Evolutionary conservation across 2,888 invertebrate species (phyloP).

Genomic region (Conus canariensis): DNA sequence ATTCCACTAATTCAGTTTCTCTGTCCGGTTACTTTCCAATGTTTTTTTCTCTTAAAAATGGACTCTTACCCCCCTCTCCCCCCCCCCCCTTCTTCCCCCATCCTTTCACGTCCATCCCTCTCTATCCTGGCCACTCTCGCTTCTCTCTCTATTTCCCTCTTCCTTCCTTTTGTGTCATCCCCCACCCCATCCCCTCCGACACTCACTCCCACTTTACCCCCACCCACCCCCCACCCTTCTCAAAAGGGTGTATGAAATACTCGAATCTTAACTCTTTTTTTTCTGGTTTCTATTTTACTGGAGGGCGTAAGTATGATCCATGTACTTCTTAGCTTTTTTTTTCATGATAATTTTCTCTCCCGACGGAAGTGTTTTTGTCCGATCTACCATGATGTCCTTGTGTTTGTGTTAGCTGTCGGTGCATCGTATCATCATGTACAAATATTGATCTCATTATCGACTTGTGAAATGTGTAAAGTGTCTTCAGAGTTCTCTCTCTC

Average conservation of each 20-base stretch:
- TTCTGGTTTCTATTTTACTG: background rate
- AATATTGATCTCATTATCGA: background rate
- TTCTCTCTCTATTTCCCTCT: background rate
- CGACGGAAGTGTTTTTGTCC: background rate
- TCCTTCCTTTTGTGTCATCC: background rate
- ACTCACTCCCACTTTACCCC: no score
- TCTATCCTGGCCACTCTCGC: no score
- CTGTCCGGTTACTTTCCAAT: background rate
- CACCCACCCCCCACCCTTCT: background rate
- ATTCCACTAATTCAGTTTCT: background rate
- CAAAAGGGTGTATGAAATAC: background rate
- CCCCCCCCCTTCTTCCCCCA: no score
- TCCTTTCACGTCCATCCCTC: no score
- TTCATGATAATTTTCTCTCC: background rate
- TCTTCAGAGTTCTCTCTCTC: background rate
- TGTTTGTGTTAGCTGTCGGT: background rate
- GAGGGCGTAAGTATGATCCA: background rate
- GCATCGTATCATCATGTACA: background rate
- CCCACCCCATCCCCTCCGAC: no score
- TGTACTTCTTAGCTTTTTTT: background rate
- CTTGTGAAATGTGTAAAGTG: background rate
- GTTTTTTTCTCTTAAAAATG: background rate
- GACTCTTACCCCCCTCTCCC: no score
- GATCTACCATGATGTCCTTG: background rate
- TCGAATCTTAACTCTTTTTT: background rate